A percentile compares a stretch with the other conserved stretches of the same genome.
phyloP scores from a whole-genome alignment of 2,797 vertebrate genomes.

The Nannoperca australis region DNA sequence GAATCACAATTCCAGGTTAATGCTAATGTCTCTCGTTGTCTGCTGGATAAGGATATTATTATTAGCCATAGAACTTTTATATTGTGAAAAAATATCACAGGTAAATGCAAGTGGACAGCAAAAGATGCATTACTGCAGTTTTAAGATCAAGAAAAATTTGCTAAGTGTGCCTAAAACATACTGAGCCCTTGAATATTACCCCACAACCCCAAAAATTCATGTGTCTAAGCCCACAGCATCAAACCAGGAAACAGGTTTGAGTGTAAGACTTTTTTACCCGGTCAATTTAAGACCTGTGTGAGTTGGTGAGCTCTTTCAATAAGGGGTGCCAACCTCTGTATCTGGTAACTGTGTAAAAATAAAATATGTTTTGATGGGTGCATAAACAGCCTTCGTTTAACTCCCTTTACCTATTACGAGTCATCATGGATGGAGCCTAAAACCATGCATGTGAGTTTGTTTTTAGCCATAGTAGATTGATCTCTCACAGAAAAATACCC shows the following conservation, averaged over 20 bases:
- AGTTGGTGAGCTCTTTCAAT: constrained; percentile 34
- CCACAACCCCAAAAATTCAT: neutral
- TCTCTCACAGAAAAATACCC: constrained; percentile 28
- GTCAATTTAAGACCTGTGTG: neutral
- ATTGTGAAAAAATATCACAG: neutral
- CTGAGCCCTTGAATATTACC: neutral
- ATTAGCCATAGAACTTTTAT: neutral
- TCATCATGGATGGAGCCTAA: constrained; percentile 1
- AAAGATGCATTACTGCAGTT: neutral
- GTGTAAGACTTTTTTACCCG: neutral
- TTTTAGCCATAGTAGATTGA: constrained; percentile 32
- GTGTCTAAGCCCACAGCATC: neutral
- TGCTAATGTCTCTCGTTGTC: neutral
- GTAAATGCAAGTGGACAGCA: neutral
- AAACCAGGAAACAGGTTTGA: neutral
- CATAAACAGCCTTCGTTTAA: constrained; percentile 46
- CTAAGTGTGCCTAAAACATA: neutral
- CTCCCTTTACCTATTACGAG: constrained; percentile 16
- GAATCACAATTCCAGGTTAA: neutral
- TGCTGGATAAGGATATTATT: neutral
- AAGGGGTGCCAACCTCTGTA: constrained; percentile 25
- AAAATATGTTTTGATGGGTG: constrained; percentile 27
- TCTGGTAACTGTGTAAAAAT: constrained; percentile 17
- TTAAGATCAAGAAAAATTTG: neutral
- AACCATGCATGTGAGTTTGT: constrained; percentile 12